These are phyloP conservation scores for Meloidogyne chitwoodi DNA, from an alignment of 1,140 invertebrate species.

Conservation along the genomic window DNA sequence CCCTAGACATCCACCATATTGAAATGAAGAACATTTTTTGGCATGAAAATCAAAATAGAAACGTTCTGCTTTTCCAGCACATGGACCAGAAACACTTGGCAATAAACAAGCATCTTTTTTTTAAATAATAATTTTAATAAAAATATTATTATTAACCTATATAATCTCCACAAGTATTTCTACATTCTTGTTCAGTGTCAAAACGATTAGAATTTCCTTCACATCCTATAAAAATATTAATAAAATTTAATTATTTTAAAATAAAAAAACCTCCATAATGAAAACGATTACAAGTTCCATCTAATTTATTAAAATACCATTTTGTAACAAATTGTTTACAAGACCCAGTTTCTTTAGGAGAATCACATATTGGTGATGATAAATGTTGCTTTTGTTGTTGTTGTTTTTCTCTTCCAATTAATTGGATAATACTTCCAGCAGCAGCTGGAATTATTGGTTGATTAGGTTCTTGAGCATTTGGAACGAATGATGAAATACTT, in stretches of 20 bases:
- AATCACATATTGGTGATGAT: constrained; percentile 52
- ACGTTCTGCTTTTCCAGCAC: constrained; percentile 67
- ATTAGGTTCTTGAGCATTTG: neutral
- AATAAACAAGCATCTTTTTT: constrained; percentile 71
- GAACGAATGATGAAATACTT: constrained; percentile 17
- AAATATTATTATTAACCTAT: constrained; percentile 40
- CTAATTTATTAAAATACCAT: constrained; percentile 69
- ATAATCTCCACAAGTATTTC: constrained; percentile 68
- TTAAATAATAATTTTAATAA: constrained; percentile 17
- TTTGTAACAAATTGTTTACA: constrained; percentile 74
- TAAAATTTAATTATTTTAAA: constrained; percentile 62
- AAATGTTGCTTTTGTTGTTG: neutral
- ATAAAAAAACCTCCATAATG: constrained; percentile 84
- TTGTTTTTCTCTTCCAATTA: neutral
- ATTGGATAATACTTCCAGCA: constrained; percentile 9
- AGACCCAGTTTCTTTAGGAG: constrained; percentile 73
- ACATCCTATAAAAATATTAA: constrained; percentile 60
- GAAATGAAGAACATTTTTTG: constrained; percentile 71
- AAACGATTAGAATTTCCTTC: constrained; percentile 65
- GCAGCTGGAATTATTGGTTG: constrained; percentile 5
- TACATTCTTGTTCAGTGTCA: constrained; percentile 72
- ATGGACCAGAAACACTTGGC: constrained; percentile 75
- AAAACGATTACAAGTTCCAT: constrained; percentile 84
- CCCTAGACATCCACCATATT: constrained; percentile 62
- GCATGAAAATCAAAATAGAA: constrained; percentile 73